phyloP scores from a whole-genome alignment of 2,888 invertebrate species.

The Athalia rosae region DNA sequence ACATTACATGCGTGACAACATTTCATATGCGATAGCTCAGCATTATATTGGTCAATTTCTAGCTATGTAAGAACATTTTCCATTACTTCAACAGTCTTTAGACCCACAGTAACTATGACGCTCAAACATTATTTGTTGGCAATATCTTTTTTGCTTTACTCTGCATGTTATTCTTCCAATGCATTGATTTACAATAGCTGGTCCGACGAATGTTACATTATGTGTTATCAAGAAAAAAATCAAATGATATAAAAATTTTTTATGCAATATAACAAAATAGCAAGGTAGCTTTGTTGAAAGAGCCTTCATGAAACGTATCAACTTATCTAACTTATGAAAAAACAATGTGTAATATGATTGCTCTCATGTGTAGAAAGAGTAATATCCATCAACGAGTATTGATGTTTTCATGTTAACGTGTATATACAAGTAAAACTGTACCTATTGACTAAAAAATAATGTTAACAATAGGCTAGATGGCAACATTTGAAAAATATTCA shows the following conservation, averaged over 20 bases:
- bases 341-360: background rate
- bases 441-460: constrained; percentile 25
- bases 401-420: constrained; percentile 56
- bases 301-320: background rate
- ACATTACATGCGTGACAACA: constrained; percentile 24
- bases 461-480: constrained; percentile 56
- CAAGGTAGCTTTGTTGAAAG: background rate
- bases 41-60: constrained; percentile 6
- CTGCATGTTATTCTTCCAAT: background rate
- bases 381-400: constrained; percentile 61
- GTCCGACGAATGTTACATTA: background rate
- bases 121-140: background rate
- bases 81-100: background rate
- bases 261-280: constrained; percentile 12
- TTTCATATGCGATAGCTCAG: constrained; percentile 3
- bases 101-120: background rate
- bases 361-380: constrained; percentile 43
- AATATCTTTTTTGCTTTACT: too few relatives aligned
- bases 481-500: constrained; percentile 52
- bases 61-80: background rate
- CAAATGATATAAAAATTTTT: background rate
- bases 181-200: background rate
- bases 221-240: background rate
- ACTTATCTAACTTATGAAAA: background rate
- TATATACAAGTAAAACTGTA: constrained; percentile 42